Evolutionary conservation across 2,113 vertebrate species (phyloP), one percentile per base, ranked within the genome.

Genomic region (Halcyon malimbica): DNA sequence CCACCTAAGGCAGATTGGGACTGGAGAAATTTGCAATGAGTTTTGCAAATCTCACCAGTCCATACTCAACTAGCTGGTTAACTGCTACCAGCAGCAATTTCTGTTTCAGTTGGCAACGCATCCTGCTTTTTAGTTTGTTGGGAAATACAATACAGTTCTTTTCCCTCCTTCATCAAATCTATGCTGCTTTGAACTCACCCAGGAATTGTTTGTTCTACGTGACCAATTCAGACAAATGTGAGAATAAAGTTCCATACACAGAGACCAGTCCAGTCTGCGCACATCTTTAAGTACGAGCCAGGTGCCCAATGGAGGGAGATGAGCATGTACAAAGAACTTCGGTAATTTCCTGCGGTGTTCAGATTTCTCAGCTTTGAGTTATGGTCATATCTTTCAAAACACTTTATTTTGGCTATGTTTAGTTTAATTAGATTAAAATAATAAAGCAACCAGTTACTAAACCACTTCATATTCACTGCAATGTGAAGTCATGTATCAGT

Each of bases 11-110:
- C 63, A 51, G 74, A 17, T 60, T 71, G 46, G 28, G 33, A 56
- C 18, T 15, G 28, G 5, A 82, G 44, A 50, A 39, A n/a, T 73
- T 44, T 76, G 44, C 51, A 29, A 24, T 16, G 70, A 90, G 37
- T 69, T 90, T 41, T 89, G 35, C 44, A 94, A 26, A 77, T n/a
- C 83, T 73, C 67, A 74, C 41, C 89, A 80, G 37, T 21, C 31
- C 4, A 2, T 6, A 21, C 33, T 62, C 62, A 85, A 2, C 81
- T 62, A 19, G 31, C 33, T 60, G n/a, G 23, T 41, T 90, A 91
- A 88, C 80, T 91, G 84, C 90, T 88, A 77, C 81, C 91, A 95
- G 85, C 65, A 94, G 78, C 59, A 82, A 74, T 59, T 83, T 92
- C 89, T 70, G 3, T 87, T 83, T 69, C 90, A 77, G 21, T 63